These are phyloP conservation scores for Oligia latruncula DNA, from an alignment of 2,888 invertebrate species.

Conservation along the genomic window DNA sequence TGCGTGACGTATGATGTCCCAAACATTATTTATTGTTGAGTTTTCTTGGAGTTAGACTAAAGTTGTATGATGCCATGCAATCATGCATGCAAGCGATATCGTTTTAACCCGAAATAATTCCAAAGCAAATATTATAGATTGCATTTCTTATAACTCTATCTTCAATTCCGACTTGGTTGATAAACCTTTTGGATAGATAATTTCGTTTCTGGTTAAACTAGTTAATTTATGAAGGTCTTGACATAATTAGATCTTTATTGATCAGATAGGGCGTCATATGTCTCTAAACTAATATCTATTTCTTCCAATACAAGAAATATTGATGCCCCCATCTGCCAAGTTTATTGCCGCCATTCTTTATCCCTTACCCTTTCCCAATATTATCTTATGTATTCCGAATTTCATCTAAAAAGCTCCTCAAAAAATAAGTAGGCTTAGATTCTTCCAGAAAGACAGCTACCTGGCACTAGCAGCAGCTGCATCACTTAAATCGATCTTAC, in stretches of 20 bases:
- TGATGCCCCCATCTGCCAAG: conserved; percentile 50
- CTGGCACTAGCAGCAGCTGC: conserved; percentile 85
- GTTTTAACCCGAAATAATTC: not conserved
- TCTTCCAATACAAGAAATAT: conserved; percentile 13
- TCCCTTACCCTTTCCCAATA: conserved; percentile 55
- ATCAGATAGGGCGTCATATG: conserved; percentile 25
- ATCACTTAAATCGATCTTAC: conserved; percentile 81
- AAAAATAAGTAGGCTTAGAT: conserved; percentile 80
- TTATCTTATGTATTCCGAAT: conserved; percentile 65
- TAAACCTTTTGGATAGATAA: not conserved
- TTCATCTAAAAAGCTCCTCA: conserved; percentile 68
- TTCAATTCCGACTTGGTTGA: not conserved
- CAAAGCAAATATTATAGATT: conserved; percentile 25
- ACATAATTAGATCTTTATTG: conserved; percentile 26
- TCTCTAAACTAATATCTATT: not conserved
- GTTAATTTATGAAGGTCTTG: conserved; percentile 25
- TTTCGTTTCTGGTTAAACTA: not conserved
- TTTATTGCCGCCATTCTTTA: conserved; percentile 22
- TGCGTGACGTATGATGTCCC: not conserved
- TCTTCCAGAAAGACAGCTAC: conserved; percentile 80
- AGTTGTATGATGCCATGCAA: not conserved
- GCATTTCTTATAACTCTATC: not conserved
- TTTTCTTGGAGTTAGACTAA: conserved; percentile 3
- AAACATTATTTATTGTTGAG: conserved; percentile 11
- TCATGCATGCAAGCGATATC: not conserved